Conservation (phyloP, 2,888 invertebrate species). For the Leucophenga montana region DNA sequence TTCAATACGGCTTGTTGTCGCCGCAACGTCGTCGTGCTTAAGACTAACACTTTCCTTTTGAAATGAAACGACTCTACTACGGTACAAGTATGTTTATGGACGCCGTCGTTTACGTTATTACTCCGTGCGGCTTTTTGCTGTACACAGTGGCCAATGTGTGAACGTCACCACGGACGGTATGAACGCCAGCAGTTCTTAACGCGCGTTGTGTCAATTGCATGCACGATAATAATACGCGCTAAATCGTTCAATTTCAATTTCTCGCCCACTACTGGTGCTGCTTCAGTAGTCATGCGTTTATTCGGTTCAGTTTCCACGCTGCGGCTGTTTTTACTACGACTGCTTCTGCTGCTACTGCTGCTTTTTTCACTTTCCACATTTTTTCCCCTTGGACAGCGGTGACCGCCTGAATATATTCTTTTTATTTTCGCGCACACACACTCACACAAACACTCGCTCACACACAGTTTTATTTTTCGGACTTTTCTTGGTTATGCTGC, state of each 20-base stretch:
- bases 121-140: slow-evolving; percentile 20
- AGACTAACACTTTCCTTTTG: slow-evolving; percentile 27
- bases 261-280: slow-evolving; percentile 10
- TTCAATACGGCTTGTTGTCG: background rate
- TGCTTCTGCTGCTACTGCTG: slow-evolving; percentile 12
- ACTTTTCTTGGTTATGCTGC: slow-evolving; percentile 24
- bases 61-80: background rate
- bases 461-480: no score
- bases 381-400: slow-evolving; percentile 8
- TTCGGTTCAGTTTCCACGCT: slow-evolving; percentile 29
- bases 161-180: background rate
- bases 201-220: slow-evolving; percentile 39
- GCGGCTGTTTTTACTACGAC: slow-evolving; percentile 3
- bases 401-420: slow-evolving; percentile 1
- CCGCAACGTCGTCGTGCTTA: slow-evolving; percentile 21
- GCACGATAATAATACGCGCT: background rate
- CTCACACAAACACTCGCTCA: slow-evolving; percentile 41
- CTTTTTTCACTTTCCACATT: slow-evolving; percentile 30
- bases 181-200: background rate
- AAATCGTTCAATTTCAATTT: slow-evolving; percentile 9
- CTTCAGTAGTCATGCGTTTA: slow-evolving; percentile 31
- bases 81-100: background rate
- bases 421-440: slow-evolving; percentile 34
- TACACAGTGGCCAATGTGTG: background rate
- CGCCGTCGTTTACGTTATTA: slow-evolving; percentile 21